These are phyloP conservation scores for Vombatus ursinus DNA, from an alignment of 2,113 vertebrate genomes.

Conservation along the genomic window DNA sequence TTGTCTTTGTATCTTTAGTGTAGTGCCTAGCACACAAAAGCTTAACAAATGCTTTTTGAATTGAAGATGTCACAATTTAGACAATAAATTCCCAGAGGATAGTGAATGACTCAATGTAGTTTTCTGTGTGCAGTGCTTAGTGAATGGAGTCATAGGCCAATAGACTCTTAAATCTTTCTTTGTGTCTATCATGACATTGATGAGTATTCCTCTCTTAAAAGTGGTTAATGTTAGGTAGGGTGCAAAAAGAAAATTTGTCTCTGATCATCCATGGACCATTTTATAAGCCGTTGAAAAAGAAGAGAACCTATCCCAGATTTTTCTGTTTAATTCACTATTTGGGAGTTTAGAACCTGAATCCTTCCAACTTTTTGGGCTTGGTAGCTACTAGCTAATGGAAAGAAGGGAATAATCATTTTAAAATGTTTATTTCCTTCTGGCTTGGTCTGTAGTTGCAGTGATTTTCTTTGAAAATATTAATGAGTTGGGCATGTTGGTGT, in stretches of 20 bases:
- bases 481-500: neutral
- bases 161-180: neutral
- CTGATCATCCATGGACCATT: neutral
- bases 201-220: neutral
- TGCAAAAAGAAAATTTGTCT: neutral
- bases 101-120: neutral
- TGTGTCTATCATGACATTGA: neutral
- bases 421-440: neutral
- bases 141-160: neutral
- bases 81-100: neutral
- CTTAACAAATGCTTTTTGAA: neutral
- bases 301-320: constrained; percentile 38
- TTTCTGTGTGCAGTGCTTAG: neutral
- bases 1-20: neutral
- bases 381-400: neutral
- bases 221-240: neutral
- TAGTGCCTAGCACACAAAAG: neutral
- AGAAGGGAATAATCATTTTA: neutral
- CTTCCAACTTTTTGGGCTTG: neutral
- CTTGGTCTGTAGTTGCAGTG: neutral
- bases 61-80: constrained; percentile 1
- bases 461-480: constrained; percentile 10
- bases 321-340: neutral
- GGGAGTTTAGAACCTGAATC: neutral
- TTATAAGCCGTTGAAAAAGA: neutral